phyloP scores from a whole-genome alignment of 2,888 invertebrate species.

The Limnephilus rhombicus region DNA sequence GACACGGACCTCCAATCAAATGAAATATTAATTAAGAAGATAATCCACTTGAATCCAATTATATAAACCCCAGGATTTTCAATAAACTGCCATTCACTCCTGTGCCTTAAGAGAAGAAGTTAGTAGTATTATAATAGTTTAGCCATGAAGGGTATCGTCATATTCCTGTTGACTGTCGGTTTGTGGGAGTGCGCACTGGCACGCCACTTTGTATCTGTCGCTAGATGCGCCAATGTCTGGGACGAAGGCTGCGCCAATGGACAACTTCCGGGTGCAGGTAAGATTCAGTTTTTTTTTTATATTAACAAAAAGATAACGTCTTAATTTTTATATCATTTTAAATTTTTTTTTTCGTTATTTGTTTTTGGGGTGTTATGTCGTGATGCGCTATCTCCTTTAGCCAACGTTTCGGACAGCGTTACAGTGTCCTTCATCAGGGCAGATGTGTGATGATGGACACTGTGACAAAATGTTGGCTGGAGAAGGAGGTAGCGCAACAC shows the following conservation, averaged over 20 bases:
- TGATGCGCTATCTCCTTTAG: no score
- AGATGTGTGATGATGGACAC: no score
- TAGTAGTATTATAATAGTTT: neutral
- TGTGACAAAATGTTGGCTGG: no score
- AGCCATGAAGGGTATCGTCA: conserved; percentile 7
- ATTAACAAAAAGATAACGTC: neutral
- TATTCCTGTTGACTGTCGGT: conserved; percentile 17
- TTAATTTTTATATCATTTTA: neutral
- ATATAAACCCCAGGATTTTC: conserved; percentile 6
- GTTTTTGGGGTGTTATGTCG: no score
- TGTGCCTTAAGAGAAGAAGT: neutral
- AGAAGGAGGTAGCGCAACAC: no score
- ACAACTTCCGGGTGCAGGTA: conserved; percentile 60
- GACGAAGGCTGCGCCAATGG: conserved; percentile 77
- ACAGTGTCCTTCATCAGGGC: no score
- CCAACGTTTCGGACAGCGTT: no score
- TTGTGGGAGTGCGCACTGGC: neutral
- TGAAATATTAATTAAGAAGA: conserved; percentile 17
- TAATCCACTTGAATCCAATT: conserved; percentile 2
- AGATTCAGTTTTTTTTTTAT: neutral
- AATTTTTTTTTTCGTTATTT: no score
- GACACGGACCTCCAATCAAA: neutral
- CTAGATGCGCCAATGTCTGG: conserved; percentile 74
- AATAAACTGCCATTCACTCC: conserved; percentile 26
- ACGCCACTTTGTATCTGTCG: neutral